Evolutionary conservation across 2,797 vertebrate genomes (phyloP).

Genomic region (Taenioides sp.): DNA sequence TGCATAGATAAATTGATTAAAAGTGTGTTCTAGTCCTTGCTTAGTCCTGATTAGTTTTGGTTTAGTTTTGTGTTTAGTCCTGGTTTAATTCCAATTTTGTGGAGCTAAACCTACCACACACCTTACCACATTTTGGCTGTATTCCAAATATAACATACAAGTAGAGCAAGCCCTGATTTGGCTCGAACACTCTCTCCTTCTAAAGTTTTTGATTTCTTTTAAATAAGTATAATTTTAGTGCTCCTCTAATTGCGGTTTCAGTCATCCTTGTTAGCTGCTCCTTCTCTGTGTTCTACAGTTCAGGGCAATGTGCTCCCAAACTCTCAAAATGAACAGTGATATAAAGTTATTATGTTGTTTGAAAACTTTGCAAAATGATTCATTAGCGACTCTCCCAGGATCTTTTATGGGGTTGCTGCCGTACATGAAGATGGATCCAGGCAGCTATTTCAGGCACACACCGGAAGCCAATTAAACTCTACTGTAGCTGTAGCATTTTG

Average conservation of each 20-base stretch:
- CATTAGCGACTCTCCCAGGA: slow-evolving; percentile 55
- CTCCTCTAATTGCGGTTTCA: slow-evolving; percentile 26
- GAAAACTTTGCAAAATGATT: slow-evolving; percentile 54
- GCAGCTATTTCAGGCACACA: slow-evolving; percentile 57
- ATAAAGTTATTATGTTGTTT: slow-evolving; percentile 40
- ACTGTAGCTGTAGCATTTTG: slow-evolving; percentile 40
- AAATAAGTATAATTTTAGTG: slow-evolving; percentile 3
- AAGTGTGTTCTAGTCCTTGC: too few species aligned
- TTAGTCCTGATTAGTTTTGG: too few species aligned
- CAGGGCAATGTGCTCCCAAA: not conserved
- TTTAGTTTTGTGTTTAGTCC: too few species aligned
- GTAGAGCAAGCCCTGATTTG: not conserved
- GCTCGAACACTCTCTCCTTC: not conserved
- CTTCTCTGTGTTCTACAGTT: slow-evolving; percentile 2
- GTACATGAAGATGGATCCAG: slow-evolving; percentile 30
- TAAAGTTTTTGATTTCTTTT: not conserved
- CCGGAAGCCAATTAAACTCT: slow-evolving; percentile 58
- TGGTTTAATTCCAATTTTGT: too few species aligned
- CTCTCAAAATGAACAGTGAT: slow-evolving; percentile 43
- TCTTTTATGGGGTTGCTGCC: slow-evolving; percentile 16
- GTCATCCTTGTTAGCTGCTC: slow-evolving; percentile 33
- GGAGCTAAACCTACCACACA: too few species aligned
- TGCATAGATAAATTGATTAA: too few species aligned
- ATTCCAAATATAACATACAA: too few species aligned
- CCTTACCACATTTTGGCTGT: too few species aligned